Evolutionary conservation across 2,113 vertebrate species (phyloP).

Genomic region (Catharus fuscescens): DNA sequence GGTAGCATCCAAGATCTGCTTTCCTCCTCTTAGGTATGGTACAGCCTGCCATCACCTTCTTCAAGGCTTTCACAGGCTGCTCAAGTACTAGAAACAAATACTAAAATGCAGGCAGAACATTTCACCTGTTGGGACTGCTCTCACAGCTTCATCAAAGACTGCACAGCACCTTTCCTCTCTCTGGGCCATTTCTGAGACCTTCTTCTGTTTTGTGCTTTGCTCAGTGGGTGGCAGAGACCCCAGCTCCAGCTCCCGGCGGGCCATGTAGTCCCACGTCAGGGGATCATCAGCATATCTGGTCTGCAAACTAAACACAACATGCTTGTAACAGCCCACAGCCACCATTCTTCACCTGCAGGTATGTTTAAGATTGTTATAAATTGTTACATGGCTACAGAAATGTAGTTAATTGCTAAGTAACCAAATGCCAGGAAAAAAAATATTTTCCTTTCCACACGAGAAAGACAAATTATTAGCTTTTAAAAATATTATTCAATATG

Average conservation of each 20-base stretch:
- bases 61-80: not conserved
- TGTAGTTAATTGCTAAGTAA: not conserved
- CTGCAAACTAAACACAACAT: constrained; percentile 80
- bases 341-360: not conserved
- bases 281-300: constrained; percentile 77
- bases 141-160: constrained; percentile 91
- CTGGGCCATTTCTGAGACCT: constrained; percentile 74
- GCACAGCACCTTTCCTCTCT: constrained; percentile 86
- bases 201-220: constrained; percentile 72
- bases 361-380: not conserved
- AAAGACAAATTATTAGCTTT: not conserved
- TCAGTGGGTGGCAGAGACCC: constrained; percentile 50
- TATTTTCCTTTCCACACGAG: not conserved
- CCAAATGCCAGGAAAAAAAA: not conserved
- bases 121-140: constrained; percentile 83
- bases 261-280: constrained; percentile 91
- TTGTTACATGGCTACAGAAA: not conserved
- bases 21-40: not conserved
- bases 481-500: not conserved
- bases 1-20: not conserved
- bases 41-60: not conserved
- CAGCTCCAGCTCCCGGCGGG: constrained; percentile 84
- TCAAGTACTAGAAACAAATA: not conserved
- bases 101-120: not conserved
- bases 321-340: not conserved